Percentiles rank a stretch among this genome's conserved stretches.
Conservation (phyloP, 30 jellyfish, hydroid and myxozoan species). For the Hydractinia echinata region DNA sequence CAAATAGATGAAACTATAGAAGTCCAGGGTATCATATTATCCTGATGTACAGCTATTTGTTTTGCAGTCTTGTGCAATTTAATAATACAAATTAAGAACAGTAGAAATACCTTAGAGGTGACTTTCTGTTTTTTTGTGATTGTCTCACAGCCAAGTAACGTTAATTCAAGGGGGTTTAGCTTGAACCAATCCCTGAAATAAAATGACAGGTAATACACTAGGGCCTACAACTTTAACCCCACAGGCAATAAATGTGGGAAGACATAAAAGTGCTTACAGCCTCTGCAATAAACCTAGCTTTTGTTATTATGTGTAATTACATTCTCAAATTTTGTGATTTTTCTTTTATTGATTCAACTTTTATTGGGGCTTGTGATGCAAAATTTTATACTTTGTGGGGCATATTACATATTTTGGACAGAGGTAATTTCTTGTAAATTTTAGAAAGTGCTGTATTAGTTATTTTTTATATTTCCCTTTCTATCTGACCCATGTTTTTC, state of each 20-base stretch:
- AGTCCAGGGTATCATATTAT: no score
- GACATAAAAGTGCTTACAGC: no score
- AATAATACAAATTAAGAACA: background rate
- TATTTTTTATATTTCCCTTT: no score
- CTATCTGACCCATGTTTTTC: no score
- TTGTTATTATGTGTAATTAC: no score
- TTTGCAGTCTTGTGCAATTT: no score
- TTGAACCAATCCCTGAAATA: constrained; percentile 61
- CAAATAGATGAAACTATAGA: no score
- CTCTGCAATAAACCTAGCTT: no score
- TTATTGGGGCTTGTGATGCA: background rate
- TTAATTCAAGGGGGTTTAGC: constrained; percentile 51
- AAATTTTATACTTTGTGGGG: background rate
- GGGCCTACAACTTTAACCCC: background rate
- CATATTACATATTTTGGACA: no score
- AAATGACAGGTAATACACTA: background rate
- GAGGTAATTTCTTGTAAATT: no score
- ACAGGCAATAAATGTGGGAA: background rate
- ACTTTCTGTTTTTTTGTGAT: constrained; percentile 17
- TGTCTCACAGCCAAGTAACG: constrained; percentile 60
- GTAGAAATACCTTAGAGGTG: constrained; percentile 21
- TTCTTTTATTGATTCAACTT: background rate
- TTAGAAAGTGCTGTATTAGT: no score
- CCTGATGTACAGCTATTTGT: no score
- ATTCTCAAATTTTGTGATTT: background rate